Evolutionary conservation across 1,140 invertebrate species (phyloP).

Genomic region (Mizuhopecten yessoensis): DNA sequence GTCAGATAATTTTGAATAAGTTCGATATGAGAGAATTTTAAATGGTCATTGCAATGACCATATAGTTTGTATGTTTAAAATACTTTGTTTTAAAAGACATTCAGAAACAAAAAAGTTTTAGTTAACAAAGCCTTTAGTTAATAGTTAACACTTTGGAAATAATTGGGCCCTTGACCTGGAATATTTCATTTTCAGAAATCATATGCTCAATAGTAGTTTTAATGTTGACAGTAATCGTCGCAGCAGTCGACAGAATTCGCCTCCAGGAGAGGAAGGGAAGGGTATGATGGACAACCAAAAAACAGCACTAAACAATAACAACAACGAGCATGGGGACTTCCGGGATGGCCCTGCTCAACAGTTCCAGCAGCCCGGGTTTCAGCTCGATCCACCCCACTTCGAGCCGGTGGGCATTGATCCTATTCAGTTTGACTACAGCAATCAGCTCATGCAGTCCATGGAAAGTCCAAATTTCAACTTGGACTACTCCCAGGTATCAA

Average conservation of each 20-base stretch:
- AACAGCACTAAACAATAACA: conserved; percentile 52
- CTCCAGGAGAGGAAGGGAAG: conserved; percentile 90
- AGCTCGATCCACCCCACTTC: conserved; percentile 78
- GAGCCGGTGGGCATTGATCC: conserved; percentile 82
- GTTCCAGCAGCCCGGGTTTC: conserved; percentile 74
- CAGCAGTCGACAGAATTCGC: conserved; percentile 95
- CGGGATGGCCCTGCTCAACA: conserved; percentile 64
- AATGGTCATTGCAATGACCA: no score
- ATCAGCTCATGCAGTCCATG: conserved; percentile 82
- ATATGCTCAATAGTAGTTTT: not conserved
- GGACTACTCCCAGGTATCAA: conserved; percentile 78
- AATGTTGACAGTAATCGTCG: conserved; percentile 48
- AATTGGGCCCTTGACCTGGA: no score
- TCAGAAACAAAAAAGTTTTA: no score
- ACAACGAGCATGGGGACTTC: conserved; percentile 67
- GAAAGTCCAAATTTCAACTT: conserved; percentile 83
- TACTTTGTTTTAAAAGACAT: no score
- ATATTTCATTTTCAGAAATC: no score
- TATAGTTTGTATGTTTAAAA: no score
- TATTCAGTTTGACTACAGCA: conserved; percentile 82
- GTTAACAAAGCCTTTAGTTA: no score
- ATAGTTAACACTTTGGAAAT: no score
- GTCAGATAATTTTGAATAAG: no score
- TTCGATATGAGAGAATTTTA: no score
- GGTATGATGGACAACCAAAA: conserved; percentile 60